These are phyloP conservation scores for Phyllostomus hastatus DNA, from an alignment of 2,113 vertebrate species.

Conservation along the genomic window DNA sequence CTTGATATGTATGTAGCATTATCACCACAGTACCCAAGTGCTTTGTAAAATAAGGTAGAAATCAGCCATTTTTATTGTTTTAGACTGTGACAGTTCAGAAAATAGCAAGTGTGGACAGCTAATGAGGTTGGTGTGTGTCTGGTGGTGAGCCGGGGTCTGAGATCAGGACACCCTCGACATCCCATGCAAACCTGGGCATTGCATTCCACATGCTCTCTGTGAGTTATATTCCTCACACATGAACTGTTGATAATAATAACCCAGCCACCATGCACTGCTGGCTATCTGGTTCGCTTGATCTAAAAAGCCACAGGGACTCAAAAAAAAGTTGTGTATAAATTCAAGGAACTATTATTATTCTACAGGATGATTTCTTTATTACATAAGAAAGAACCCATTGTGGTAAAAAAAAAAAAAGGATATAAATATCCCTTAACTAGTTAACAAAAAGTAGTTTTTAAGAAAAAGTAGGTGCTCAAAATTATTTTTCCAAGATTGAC, in stretches of 20 bases:
- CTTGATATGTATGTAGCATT: neutral
- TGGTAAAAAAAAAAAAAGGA: neutral
- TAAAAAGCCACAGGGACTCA: neutral
- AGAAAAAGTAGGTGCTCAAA: neutral
- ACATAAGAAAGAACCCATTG: neutral
- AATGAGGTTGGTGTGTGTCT: neutral
- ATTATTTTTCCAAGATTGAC: neutral
- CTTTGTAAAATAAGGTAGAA: neutral
- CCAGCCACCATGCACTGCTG: neutral
- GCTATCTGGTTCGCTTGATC: neutral
- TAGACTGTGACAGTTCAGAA: neutral
- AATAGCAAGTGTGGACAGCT: neutral
- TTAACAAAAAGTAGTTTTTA: slow-evolving; percentile 6
- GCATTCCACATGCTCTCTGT: neutral
- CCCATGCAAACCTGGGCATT: neutral
- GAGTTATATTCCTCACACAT: neutral
- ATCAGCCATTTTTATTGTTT: neutral
- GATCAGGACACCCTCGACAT: neutral
- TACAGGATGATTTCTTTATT: neutral
- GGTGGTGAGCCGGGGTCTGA: neutral
- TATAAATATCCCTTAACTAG: neutral
- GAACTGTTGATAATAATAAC: neutral
- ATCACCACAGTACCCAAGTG: neutral
- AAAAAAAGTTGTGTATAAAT: neutral
- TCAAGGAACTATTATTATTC: neutral